Evolutionary conservation across 2,888 invertebrate genomes (phyloP).

Genomic region (Tetranychus truncatus): DNA sequence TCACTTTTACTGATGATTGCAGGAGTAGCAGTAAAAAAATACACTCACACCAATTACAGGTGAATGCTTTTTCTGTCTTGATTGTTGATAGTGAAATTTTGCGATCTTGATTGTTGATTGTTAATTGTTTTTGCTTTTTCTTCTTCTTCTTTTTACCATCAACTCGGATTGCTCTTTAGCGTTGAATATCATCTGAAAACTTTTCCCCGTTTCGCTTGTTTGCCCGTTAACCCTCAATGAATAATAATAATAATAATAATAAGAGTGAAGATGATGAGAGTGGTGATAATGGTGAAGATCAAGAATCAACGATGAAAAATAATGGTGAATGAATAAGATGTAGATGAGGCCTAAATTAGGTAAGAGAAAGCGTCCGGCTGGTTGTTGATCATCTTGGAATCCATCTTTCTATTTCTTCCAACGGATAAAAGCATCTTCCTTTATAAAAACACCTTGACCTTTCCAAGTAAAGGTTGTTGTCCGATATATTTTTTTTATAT

Average conservation of each 20-base stretch:
- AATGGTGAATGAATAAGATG: neutral
- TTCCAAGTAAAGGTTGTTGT: neutral
- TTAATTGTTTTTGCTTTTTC: neutral
- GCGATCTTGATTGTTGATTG: too few relatives aligned
- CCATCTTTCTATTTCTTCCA: neutral
- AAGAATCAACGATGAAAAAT: neutral
- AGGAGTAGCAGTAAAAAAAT: neutral
- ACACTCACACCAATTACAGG: neutral
- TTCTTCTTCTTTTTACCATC: neutral
- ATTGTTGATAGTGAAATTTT: too few relatives aligned
- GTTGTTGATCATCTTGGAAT: neutral
- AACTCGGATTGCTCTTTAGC: neutral
- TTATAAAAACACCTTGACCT: neutral
- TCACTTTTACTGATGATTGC: neutral
- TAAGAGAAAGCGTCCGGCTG: neutral
- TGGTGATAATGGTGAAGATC: neutral
- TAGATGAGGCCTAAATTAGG: neutral
- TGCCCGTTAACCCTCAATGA: conserved; percentile 1
- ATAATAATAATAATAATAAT: neutral
- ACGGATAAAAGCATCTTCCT: neutral
- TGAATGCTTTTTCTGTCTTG: neutral
- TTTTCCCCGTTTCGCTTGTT: neutral
- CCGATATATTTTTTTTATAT: neutral
- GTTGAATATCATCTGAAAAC: neutral
- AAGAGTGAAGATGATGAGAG: neutral